Percentiles rank a stretch among this genome's conserved stretches.
Conservation (phyloP, 2,113 vertebrate species). For the Brachyhypopomus occidentalis region DNA sequence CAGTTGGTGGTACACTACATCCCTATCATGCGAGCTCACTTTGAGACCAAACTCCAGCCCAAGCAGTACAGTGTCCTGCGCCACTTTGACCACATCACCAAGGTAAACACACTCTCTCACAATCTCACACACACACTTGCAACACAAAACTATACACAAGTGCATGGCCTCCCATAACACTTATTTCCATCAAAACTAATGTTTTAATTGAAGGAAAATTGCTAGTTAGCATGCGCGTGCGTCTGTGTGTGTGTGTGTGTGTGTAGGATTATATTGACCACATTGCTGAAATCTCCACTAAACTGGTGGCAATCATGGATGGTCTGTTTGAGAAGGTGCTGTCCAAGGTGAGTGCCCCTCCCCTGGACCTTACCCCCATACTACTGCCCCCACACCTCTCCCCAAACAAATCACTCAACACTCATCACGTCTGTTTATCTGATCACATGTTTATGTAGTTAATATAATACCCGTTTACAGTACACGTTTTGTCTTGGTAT, state of each 20-base stretch:
- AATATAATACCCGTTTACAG: too few relatives aligned
- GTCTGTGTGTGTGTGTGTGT: slow-evolving; percentile 5
- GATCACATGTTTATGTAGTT: too few relatives aligned
- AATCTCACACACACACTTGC: not conserved
- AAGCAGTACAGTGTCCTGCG: slow-evolving; percentile 93
- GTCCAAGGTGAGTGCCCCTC: slow-evolving; percentile 79
- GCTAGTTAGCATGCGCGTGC: too few relatives aligned
- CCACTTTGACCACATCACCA: slow-evolving; percentile 97
- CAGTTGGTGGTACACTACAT: slow-evolving; percentile 97
- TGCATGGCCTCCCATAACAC: too few relatives aligned
- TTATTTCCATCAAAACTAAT: too few relatives aligned
- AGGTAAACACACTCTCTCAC: slow-evolving; percentile 79
- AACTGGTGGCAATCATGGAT: slow-evolving; percentile 99
- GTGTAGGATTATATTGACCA: slow-evolving; percentile 96
- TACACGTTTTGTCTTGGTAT: too few relatives aligned
- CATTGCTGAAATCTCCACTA: slow-evolving; percentile 93
- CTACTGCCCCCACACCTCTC: not conserved
- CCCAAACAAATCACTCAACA: not conserved
- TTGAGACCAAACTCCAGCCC: slow-evolving; percentile 90
- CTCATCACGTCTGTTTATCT: not conserved
- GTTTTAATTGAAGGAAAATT: not conserved
- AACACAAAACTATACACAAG: not conserved
- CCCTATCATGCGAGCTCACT: slow-evolving; percentile 91
- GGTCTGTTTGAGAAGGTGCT: slow-evolving; percentile 93
- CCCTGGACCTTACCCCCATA: too few relatives aligned